Evolutionary conservation across 2,888 invertebrate genomes (phyloP).

Genomic region (Ectobius pallidus): DNA sequence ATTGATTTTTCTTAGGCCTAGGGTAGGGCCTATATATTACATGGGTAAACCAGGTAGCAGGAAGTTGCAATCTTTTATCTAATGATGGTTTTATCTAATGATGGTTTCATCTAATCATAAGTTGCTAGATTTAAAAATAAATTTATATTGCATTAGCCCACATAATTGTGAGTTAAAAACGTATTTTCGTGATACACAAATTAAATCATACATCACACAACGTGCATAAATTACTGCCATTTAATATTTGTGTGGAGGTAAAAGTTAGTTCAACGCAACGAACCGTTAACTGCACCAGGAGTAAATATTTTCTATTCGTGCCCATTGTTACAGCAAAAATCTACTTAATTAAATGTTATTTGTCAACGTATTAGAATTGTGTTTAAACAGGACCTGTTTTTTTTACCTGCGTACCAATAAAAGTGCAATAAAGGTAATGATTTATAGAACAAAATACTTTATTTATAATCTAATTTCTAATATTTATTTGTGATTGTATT

Average conservation of each 20-base stretch:
- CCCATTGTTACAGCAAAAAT: not conserved
- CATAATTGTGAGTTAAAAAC: too few relatives aligned
- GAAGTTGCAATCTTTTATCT: too few relatives aligned
- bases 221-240: not conserved
- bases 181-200: too few relatives aligned
- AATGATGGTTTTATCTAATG: too few relatives aligned
- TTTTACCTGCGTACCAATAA: not conserved
- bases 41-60: too few relatives aligned
- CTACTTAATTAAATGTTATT: slow-evolving; percentile 5
- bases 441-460: not conserved
- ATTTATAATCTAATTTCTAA: too few relatives aligned
- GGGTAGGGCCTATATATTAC: too few relatives aligned
- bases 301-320: slow-evolving; percentile 5
- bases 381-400: not conserved
- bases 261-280: not conserved
- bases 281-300: not conserved
- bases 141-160: too few relatives aligned
- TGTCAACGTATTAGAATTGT: slow-evolving; percentile 1
- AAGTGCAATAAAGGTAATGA: not conserved
- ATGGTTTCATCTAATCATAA: too few relatives aligned
- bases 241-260: not conserved
- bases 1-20: too few relatives aligned
- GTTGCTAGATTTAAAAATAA: too few relatives aligned
- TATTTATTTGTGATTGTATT: too few relatives aligned
- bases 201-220: not conserved